Evolutionary conservation across 1,140 invertebrate genomes (phyloP).

Genomic region (Spodoptera litura): DNA sequence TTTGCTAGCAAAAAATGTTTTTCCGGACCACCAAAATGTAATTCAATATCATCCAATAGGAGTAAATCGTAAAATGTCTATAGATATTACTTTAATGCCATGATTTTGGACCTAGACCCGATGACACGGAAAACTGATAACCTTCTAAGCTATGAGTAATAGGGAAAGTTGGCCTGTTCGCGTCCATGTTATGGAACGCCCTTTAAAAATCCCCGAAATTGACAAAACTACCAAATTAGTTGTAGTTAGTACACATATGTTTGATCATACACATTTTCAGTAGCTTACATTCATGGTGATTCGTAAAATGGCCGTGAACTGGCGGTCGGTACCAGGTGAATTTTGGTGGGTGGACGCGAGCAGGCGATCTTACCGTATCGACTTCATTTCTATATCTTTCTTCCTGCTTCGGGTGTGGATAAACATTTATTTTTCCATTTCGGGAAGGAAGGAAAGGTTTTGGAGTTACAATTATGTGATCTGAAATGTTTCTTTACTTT

Average conservation of each 20-base stretch:
- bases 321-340: too few relatives aligned
- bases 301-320: too few relatives aligned
- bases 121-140: constrained; percentile 42
- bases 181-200: too few relatives aligned
- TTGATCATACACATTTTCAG: too few relatives aligned
- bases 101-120: constrained; percentile 36
- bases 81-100: constrained; percentile 34
- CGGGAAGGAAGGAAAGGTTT: constrained; percentile 1
- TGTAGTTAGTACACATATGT: too few relatives aligned
- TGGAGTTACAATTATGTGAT: neutral
- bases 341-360: too few relatives aligned
- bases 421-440: constrained; percentile 32
- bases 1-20: constrained; percentile 15
- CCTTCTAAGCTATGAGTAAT: neutral
- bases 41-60: constrained; percentile 38
- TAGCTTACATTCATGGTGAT: too few relatives aligned
- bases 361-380: neutral
- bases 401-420: constrained; percentile 5
- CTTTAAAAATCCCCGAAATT: too few relatives aligned
- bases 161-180: too few relatives aligned
- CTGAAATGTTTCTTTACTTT: neutral
- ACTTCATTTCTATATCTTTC: constrained; percentile 3
- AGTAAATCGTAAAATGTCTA: constrained; percentile 33
- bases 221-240: too few relatives aligned
- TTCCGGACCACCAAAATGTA: neutral